These are phyloP conservation scores for Cremastinae sp. DNA, from an alignment of 2,888 invertebrate species.

Conservation along the genomic window DNA sequence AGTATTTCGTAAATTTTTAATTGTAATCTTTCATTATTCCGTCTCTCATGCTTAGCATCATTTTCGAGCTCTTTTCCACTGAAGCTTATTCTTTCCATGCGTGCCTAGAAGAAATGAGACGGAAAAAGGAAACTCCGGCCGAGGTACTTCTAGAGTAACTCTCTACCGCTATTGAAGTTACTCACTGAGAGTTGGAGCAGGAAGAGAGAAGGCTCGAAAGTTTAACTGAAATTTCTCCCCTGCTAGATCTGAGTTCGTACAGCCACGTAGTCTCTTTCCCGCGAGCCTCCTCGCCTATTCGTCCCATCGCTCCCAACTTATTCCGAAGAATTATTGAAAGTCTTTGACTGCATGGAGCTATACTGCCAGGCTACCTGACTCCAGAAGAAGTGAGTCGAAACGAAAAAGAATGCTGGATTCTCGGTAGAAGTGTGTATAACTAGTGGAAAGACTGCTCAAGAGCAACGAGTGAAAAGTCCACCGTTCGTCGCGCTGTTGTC, in stretches of 20 bases:
- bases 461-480: not conserved
- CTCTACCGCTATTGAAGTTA: slow-evolving; percentile 38
- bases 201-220: slow-evolving; percentile 51
- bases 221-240: slow-evolving; percentile 55
- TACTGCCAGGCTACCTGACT: slow-evolving; percentile 28
- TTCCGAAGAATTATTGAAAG: slow-evolving; percentile 75
- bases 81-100: slow-evolving; percentile 21
- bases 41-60: slow-evolving; percentile 48
- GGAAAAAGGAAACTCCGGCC: not conserved
- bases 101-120: not conserved
- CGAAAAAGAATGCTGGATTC: slow-evolving; percentile 18
- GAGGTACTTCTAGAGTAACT: slow-evolving; percentile 26
- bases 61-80: slow-evolving; percentile 41
- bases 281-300: slow-evolving; percentile 19
- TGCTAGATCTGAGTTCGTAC: slow-evolving; percentile 10
- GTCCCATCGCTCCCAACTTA: slow-evolving; percentile 68
- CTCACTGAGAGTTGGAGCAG: slow-evolving; percentile 49
- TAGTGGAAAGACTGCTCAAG: slow-evolving; percentile 4
- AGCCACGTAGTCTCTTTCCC: slow-evolving; percentile 8
- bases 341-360: slow-evolving; percentile 65
- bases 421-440: slow-evolving; percentile 22
- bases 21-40: slow-evolving; percentile 27
- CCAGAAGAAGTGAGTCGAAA: slow-evolving; percentile 23
- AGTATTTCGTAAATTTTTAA: too few relatives aligned
- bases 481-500: not conserved